Conservation (phyloP, 2,113 vertebrate genomes). For the Oenanthe melanoleuca region DNA sequence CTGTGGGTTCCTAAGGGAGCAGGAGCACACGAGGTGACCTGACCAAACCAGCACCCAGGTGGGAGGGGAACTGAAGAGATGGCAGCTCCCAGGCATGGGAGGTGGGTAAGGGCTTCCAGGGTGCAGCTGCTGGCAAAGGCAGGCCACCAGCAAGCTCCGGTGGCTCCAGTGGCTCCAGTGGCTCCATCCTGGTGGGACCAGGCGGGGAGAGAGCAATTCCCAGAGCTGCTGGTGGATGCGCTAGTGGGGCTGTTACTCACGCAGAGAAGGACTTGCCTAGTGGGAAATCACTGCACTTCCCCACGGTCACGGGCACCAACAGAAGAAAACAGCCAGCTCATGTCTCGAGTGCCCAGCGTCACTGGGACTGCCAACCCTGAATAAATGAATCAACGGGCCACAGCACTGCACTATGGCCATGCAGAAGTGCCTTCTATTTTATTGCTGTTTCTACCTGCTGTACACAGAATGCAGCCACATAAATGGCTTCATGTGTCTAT, state of each 20-base stretch:
- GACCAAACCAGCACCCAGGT: rapidly evolving
- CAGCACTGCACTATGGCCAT: rapidly evolving
- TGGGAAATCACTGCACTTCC: background rate
- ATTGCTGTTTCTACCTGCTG: background rate
- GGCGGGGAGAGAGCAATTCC: rapidly evolving
- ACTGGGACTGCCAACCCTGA: background rate
- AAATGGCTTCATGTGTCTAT: background rate
- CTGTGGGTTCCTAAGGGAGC: rapidly evolving
- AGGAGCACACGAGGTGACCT: rapidly evolving
- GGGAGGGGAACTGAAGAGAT: rapidly evolving
- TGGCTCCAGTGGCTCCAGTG: rapidly evolving
- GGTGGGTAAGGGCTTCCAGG: background rate
- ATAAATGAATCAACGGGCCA: background rate
- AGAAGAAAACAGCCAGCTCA: background rate
- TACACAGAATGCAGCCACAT: background rate
- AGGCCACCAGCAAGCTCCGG: rapidly evolving
- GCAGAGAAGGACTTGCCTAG: background rate
- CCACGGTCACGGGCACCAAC: background rate
- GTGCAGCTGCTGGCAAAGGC: background rate
- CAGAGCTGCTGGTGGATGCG: background rate
- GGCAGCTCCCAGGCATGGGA: rapidly evolving
- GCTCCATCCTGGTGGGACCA: background rate
- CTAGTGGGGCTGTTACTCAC: background rate
- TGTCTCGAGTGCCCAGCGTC: background rate
- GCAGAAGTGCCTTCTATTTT: background rate